A percentile compares a stretch with the other conserved stretches of the same genome.
These are phyloP conservation scores for Solenopsis fugax DNA, from an alignment of 1,140 invertebrate genomes.

Conservation along the genomic window DNA sequence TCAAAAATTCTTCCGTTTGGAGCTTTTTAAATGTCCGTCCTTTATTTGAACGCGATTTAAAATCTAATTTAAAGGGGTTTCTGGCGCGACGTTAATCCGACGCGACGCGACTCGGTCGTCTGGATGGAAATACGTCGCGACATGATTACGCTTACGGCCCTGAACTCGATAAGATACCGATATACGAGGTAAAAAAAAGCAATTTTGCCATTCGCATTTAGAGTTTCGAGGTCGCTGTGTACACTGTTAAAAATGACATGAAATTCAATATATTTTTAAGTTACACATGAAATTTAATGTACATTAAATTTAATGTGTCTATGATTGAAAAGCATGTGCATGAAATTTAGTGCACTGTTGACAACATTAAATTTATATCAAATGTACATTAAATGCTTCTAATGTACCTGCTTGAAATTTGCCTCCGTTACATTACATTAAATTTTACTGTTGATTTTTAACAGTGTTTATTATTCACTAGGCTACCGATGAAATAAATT, in stretches of 20 bases:
- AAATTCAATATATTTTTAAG: too few relatives aligned
- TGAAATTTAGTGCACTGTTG: too few relatives aligned
- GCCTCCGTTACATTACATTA: too few relatives aligned
- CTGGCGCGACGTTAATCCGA: not conserved
- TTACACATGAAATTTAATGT: too few relatives aligned
- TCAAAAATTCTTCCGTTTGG: not conserved
- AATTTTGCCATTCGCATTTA: not conserved
- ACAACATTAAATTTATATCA: too few relatives aligned
- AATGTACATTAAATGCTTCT: too few relatives aligned
- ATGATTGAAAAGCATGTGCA: too few relatives aligned
- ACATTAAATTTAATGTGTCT: too few relatives aligned
- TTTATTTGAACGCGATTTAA: not conserved
- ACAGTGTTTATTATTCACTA: not conserved
- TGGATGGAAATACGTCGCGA: constrained; percentile 15
- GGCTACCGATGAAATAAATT: not conserved
- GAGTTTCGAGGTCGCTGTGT: not conserved
- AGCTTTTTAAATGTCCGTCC: not conserved
- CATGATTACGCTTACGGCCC: constrained; percentile 42
- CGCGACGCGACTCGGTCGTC: not conserved
- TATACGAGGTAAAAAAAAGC: constrained; percentile 2
- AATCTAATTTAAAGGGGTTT: constrained; percentile 11
- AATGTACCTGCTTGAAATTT: too few relatives aligned
- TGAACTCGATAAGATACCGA: constrained; percentile 57
- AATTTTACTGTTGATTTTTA: too few relatives aligned
- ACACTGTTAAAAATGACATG: not conserved